These are phyloP conservation scores for Syndactyla subalaris DNA, from an alignment of 2,797 vertebrate genomes.

Conservation along the genomic window DNA sequence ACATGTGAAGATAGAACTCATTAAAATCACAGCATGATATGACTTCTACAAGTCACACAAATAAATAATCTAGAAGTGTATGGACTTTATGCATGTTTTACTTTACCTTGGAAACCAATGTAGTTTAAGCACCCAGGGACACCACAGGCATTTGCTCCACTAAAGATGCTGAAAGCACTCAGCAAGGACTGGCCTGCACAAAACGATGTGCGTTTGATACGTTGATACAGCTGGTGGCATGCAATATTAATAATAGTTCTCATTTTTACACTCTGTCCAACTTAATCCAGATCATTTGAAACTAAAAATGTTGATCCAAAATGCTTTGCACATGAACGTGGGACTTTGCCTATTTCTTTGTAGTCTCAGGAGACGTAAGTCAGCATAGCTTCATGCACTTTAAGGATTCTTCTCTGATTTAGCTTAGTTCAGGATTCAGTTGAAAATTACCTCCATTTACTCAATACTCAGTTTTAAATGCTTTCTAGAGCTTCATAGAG, in stretches of 20 bases:
- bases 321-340: neutral
- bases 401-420: neutral
- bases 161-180: neutral
- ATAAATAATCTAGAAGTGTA: conserved; percentile 16
- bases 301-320: neutral
- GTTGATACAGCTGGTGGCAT: neutral
- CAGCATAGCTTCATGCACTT: neutral
- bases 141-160: neutral
- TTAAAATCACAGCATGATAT: conserved; percentile 46
- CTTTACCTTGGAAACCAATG: neutral
- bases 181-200: neutral
- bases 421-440: neutral
- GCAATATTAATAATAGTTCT: conserved; percentile 2
- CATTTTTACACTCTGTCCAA: conserved; percentile 1
- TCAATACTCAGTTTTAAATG: neutral
- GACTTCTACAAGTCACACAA: neutral
- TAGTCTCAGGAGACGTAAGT: neutral
- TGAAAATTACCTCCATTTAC: neutral
- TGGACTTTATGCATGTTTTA: neutral
- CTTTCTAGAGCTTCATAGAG: neutral
- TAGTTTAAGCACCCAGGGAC: neutral
- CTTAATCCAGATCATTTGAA: neutral
- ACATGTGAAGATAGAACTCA: conserved; percentile 22
- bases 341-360: neutral
- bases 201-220: neutral